phyloP scores from a whole-genome alignment of 2,888 invertebrate species.

The Dicroscelio sp. region DNA sequence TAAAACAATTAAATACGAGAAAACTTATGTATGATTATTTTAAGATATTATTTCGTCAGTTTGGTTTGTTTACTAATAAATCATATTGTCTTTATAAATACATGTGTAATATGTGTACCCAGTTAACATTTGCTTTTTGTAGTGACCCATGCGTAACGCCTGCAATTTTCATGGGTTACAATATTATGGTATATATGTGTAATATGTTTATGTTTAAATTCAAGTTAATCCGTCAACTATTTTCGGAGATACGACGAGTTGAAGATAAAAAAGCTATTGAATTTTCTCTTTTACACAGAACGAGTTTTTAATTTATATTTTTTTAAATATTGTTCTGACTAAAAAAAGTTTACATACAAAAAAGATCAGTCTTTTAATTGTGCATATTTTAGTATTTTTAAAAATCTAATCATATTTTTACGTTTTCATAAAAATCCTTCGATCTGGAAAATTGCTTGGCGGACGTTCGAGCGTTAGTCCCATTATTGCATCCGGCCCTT shows the following conservation, averaged over 20 bases:
- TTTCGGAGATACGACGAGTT: not conserved
- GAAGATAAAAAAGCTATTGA: not conserved
- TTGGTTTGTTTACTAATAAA: too few relatives aligned
- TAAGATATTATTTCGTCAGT: too few relatives aligned
- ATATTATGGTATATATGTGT: too few relatives aligned
- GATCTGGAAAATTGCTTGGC: not conserved
- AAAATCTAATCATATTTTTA: not conserved
- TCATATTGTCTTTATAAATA: too few relatives aligned
- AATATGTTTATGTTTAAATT: too few relatives aligned
- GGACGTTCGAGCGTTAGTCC: not conserved
- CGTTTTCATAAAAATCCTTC: not conserved
- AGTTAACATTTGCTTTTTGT: too few relatives aligned
- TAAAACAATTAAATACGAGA: too few relatives aligned
- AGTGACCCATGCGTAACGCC: too few relatives aligned
- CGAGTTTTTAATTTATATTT: not conserved
- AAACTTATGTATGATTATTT: too few relatives aligned
- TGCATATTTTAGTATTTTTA: not conserved
- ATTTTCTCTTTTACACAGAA: not conserved
- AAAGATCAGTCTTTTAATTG: not conserved
- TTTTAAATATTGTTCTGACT: not conserved
- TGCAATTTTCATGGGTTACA: too few relatives aligned
- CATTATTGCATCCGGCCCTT: too few relatives aligned
- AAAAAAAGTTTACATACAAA: not conserved
- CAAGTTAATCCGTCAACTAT: not conserved
- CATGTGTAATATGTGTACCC: too few relatives aligned